Conservation (phyloP, 2,797 vertebrate genomes). For the Anguilla obscura region DNA sequence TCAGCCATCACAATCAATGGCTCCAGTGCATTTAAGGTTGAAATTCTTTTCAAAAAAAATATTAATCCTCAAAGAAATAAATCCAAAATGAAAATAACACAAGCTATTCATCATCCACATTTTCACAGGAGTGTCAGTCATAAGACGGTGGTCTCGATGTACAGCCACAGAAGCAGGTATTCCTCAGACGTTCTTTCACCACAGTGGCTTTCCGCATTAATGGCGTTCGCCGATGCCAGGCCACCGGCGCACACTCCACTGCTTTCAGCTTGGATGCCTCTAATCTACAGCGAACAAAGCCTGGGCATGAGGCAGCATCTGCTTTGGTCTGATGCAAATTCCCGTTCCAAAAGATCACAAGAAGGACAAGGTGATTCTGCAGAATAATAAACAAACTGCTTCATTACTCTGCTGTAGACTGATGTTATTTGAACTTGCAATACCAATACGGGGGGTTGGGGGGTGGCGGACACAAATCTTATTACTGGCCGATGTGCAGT, state of each 20-base stretch:
- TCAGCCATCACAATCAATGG: too few relatives aligned
- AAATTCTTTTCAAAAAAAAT: neutral
- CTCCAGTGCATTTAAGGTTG: neutral
- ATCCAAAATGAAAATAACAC: neutral
- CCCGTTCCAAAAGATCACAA: slow-evolving; percentile 19
- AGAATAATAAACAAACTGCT: slow-evolving; percentile 22
- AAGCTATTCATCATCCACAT: neutral
- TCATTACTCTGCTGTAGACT: slow-evolving; percentile 9
- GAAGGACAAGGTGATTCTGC: slow-evolving; percentile 18
- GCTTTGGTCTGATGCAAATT: slow-evolving; percentile 14
- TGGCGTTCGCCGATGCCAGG: neutral
- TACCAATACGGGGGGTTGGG: neutral
- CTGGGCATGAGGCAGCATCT: slow-evolving; percentile 19
- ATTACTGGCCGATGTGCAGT: neutral
- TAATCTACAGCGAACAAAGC: slow-evolving; percentile 28
- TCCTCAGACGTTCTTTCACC: neutral
- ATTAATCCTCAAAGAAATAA: neutral
- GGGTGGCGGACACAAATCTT: neutral
- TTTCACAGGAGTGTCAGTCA: neutral
- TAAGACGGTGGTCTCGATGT: neutral
- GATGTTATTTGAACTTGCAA: neutral
- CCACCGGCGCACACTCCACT: neutral
- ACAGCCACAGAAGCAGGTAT: neutral
- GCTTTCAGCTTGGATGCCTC: slow-evolving; percentile 23
- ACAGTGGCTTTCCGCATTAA: neutral